phyloP scores from a whole-genome alignment of 2,888 invertebrate genomes.

The Capitulum mitella region DNA sequence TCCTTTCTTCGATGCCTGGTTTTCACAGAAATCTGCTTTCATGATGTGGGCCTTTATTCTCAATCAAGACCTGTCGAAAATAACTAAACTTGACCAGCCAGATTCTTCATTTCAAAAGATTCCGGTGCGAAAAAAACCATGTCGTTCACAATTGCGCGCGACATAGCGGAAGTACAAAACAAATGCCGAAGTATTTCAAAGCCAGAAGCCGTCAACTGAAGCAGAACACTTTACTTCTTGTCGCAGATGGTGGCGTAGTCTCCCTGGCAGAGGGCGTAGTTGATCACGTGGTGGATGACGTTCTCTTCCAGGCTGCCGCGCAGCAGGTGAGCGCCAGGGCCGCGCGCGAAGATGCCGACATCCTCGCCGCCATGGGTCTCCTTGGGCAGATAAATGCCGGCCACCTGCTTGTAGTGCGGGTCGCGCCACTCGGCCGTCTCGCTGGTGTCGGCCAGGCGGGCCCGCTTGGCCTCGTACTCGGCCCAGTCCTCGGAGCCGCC shows the following conservation, averaged over 20 bases:
- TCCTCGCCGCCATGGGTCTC: slow-evolving; percentile 11
- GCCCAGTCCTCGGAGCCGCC: not conserved
- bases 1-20: no score
- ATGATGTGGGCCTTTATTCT: no score
- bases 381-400: slow-evolving; percentile 21
- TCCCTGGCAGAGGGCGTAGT: slow-evolving; percentile 15
- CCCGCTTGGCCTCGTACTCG: not conserved
- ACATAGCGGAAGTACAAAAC: no score
- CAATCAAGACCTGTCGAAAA: no score
- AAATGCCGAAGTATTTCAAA: no score
- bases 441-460: not conserved
- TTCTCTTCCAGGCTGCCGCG: slow-evolving; percentile 15
- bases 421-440: not conserved
- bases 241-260: not conserved
- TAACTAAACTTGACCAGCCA: no score
- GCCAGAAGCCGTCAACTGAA: no score
- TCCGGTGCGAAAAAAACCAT: no score
- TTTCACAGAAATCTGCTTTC: no score
- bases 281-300: slow-evolving; percentile 3
- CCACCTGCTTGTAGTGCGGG: slow-evolving; percentile 14
- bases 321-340: not conserved
- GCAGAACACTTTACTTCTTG: not conserved
- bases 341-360: slow-evolving; percentile 12
- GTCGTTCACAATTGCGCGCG: no score
- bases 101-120: no score